Conservation (phyloP, 1,140 invertebrate genomes). For the Drosophila neocordata region DNA sequence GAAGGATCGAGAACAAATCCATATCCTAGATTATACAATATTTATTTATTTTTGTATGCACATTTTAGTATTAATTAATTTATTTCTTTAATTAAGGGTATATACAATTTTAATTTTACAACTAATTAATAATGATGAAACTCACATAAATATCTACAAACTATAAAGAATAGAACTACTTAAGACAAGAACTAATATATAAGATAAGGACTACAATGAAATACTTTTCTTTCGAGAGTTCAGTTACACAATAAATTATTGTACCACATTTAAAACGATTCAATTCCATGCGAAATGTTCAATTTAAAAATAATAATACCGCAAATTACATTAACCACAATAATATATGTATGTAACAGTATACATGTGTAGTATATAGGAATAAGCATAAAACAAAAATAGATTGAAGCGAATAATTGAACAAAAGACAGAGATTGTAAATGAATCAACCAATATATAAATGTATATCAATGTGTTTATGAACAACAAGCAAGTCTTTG, state of each 20-base stretch:
- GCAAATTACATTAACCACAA: conserved; percentile 57
- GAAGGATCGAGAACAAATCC: not conserved
- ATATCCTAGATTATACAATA: conserved; percentile 8
- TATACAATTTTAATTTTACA: conserved; percentile 69
- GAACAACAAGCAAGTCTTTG: conserved; percentile 67
- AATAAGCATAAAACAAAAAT: conserved; percentile 36
- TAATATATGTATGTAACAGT: conserved; percentile 20
- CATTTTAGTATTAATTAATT: conserved; percentile 45
- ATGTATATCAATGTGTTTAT: conserved; percentile 30
- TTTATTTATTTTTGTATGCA: conserved; percentile 11
- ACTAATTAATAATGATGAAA: conserved; percentile 64
- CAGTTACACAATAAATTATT: conserved; percentile 19
- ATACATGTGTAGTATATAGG: conserved; percentile 52
- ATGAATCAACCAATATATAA: conserved; percentile 52
- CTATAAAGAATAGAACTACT: conserved; percentile 31
- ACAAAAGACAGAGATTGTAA: conserved; percentile 23
- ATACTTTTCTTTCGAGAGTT: conserved; percentile 56
- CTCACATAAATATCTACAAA: conserved; percentile 56
- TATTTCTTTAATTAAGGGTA: conserved; percentile 58
- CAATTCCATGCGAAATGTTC: conserved; percentile 68
- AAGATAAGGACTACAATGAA: conserved; percentile 55
- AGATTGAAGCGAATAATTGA: conserved; percentile 3
- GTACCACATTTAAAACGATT: conserved; percentile 41
- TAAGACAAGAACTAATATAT: conserved; percentile 1
- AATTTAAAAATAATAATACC: conserved; percentile 77